A percentile compares a stretch with the other conserved stretches of the same genome.
phyloP scores from a whole-genome alignment of 2,113 vertebrate genomes.

The Choloepus hoffmanni region DNA sequence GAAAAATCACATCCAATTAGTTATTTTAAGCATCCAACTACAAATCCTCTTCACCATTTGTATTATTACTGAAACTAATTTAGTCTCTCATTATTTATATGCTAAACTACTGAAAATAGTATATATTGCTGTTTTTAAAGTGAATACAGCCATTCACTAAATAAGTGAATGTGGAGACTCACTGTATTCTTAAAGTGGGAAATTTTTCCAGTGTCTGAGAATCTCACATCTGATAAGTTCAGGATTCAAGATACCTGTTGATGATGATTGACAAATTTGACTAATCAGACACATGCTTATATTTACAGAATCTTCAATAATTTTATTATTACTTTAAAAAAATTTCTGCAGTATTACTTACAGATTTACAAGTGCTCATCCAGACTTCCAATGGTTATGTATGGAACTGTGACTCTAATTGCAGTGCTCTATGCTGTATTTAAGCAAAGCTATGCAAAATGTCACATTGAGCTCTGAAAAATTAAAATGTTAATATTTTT shows the following conservation, averaged over 20 bases:
- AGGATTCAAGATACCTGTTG: neutral
- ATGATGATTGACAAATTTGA: neutral
- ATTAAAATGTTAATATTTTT: constrained; percentile 82
- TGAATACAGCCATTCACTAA: neutral
- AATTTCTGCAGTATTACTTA: neutral
- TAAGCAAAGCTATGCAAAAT: constrained; percentile 73
- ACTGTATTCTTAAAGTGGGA: neutral
- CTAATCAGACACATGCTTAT: neutral
- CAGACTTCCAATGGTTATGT: neutral
- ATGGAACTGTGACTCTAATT: constrained; percentile 39
- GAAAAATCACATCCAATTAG: neutral
- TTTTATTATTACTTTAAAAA: neutral
- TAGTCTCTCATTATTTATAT: neutral
- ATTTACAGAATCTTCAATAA: neutral
- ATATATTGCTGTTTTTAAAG: neutral
- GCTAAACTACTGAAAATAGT: neutral
- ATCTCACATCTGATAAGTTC: neutral
- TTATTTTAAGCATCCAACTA: neutral
- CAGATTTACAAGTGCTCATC: neutral
- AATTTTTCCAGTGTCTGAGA: neutral
- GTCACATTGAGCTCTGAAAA: constrained; percentile 76
- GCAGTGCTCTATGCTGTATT: constrained; percentile 42
- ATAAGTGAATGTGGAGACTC: too few species aligned
- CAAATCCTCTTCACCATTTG: neutral
- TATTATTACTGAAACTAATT: neutral